These are phyloP conservation scores for Ochotona curzoniae DNA, from an alignment of 2,113 vertebrate species.

Conservation along the genomic window DNA sequence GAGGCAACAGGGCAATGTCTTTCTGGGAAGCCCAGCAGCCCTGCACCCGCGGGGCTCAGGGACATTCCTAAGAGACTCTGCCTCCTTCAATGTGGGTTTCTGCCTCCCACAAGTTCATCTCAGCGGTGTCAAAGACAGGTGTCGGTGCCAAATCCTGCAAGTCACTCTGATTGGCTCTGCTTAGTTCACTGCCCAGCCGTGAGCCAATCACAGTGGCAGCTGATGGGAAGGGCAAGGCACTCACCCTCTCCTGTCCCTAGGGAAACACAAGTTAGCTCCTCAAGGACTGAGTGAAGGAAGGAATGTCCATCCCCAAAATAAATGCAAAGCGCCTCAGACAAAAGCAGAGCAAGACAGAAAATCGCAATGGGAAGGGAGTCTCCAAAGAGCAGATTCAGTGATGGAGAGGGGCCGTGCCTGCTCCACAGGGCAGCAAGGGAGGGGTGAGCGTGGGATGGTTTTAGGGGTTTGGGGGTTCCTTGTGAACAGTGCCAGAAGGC, in stretches of 20 bases:
- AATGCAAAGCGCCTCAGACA: background rate
- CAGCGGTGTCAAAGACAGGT: background rate
- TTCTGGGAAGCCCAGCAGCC: background rate
- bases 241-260: background rate
- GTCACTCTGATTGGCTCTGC: background rate
- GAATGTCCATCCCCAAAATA: background rate
- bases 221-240: too few relatives aligned
- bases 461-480: background rate
- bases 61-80: background rate
- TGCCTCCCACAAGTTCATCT: background rate
- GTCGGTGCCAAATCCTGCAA: background rate
- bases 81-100: background rate
- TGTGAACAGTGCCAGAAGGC: background rate
- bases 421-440: background rate
- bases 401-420: too few relatives aligned
- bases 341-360: background rate
- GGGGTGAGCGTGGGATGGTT: background rate
- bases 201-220: background rate
- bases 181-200: background rate
- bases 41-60: background rate
- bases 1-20: background rate
- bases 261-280: too few relatives aligned
- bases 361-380: background rate
- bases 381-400: background rate
- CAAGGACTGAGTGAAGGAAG: background rate